phyloP scores from a whole-genome alignment of 2,113 vertebrate species.

The Tichodroma muraria region DNA sequence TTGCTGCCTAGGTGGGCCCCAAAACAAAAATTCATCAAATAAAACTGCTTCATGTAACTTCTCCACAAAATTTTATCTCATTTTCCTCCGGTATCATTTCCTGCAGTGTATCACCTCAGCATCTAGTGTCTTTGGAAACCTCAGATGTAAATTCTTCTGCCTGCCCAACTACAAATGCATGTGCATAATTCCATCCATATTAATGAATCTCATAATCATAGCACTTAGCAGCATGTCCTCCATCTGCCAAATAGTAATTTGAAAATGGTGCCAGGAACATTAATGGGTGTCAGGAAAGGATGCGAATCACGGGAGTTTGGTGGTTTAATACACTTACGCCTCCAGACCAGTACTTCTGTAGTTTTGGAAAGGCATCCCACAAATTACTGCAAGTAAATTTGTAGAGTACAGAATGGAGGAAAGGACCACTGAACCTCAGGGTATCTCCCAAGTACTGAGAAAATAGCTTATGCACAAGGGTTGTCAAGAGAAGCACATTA shows the following conservation, averaged over 20 bases:
- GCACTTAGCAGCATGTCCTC: slow-evolving; percentile 39
- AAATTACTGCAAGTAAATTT: background rate
- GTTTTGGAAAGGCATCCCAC: background rate
- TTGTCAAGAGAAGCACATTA: background rate
- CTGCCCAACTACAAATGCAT: background rate
- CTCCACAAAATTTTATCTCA: background rate
- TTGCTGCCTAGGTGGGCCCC: background rate
- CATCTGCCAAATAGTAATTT: slow-evolving; percentile 30
- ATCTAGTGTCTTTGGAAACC: background rate
- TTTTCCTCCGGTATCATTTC: background rate
- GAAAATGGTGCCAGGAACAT: slow-evolving; percentile 40
- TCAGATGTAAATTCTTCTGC: slow-evolving; percentile 1
- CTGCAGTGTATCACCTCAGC: background rate
- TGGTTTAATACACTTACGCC: background rate
- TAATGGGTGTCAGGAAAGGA: slow-evolving; percentile 22
- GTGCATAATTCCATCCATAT: background rate
- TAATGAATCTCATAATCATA: slow-evolving; percentile 35
- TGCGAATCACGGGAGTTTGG: background rate
- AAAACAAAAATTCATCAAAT: background rate
- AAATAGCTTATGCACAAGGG: background rate
- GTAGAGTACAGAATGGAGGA: background rate
- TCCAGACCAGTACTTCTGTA: background rate
- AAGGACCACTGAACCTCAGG: background rate
- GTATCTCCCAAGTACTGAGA: background rate
- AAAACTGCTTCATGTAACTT: background rate